Evolutionary conservation across 2,113 vertebrate genomes (phyloP).

Genomic region (Illadopsis cleaveri): DNA sequence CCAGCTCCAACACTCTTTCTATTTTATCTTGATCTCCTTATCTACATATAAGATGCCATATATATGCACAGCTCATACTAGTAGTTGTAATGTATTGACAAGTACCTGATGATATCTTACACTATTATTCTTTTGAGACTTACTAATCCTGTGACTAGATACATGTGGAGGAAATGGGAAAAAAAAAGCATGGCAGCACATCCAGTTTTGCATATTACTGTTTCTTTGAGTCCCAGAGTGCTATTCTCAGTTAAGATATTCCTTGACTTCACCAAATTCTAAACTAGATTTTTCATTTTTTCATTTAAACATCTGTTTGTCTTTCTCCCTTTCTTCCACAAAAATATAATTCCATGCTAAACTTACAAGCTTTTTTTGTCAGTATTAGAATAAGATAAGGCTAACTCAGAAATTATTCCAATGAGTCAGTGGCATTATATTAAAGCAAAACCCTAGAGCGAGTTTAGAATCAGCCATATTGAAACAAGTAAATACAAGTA

Average conservation of each 20-base stretch:
- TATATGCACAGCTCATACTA: neutral
- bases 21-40: neutral
- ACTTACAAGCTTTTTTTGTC: neutral
- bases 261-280: neutral
- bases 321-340: neutral
- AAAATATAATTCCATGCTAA: neutral
- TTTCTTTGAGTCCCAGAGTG: neutral
- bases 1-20: neutral
- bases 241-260: neutral
- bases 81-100: neutral
- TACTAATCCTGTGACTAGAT: neutral
- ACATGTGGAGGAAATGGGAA: neutral
- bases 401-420: neutral
- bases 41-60: neutral
- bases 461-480: constrained; percentile 3
- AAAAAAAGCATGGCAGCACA: neutral
- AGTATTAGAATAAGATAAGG: neutral
- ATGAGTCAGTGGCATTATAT: neutral
- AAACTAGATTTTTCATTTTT: neutral
- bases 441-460: neutral
- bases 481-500: constrained; percentile 7
- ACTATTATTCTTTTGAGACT: neutral
- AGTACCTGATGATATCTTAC: neutral
- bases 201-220: neutral
- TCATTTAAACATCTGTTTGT: neutral